Evolutionary conservation across 1,140 invertebrate genomes (phyloP).

Genomic region (Mizuhopecten yessoensis): DNA sequence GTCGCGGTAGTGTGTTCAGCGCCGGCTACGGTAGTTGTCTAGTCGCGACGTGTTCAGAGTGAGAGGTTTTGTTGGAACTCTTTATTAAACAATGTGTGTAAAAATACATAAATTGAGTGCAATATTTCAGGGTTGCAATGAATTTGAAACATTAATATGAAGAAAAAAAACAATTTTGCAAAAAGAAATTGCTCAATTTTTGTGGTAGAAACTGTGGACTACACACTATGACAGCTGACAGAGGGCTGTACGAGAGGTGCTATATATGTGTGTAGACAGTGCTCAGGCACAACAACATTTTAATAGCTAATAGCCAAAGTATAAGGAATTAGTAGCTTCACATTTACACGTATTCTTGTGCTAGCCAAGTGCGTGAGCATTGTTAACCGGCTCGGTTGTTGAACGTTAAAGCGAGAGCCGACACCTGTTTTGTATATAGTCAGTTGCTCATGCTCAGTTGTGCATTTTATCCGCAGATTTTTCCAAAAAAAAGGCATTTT

Average conservation of each 20-base stretch:
- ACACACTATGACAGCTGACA: not conserved
- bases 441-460: not conserved
- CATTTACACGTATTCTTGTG: not conserved
- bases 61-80: not conserved
- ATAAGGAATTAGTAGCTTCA: not conserved
- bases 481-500: not conserved
- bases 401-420: not conserved
- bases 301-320: slow-evolving; percentile 2
- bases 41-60: not conserved
- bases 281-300: not conserved
- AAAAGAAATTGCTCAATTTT: not conserved
- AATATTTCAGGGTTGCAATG: slow-evolving; percentile 34
- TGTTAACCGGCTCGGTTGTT: not conserved
- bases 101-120: not conserved
- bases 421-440: not conserved
- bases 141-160: not conserved
- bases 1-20: not conserved
- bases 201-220: slow-evolving; percentile 32
- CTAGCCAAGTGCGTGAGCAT: not conserved
- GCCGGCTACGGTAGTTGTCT: not conserved
- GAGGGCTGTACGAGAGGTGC: not conserved
- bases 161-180: slow-evolving; percentile 24
- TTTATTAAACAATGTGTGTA: not conserved
- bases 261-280: not conserved
- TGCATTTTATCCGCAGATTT: not conserved